Evolutionary conservation across 53 echinoderm and acorn worm species (phyloP).

Genomic region (Holothuria leucospilota): DNA sequence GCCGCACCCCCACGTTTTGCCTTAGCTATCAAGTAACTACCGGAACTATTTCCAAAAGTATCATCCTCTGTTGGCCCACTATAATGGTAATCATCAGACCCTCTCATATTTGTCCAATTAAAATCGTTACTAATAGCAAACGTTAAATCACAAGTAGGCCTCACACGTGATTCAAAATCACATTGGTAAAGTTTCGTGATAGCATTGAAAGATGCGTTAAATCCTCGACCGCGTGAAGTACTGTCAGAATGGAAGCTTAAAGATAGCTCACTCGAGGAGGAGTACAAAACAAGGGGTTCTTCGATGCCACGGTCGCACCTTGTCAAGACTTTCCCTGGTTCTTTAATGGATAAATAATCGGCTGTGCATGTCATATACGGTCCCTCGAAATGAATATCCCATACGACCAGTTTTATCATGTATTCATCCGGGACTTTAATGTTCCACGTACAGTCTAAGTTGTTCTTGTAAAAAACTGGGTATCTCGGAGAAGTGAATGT

Average conservation of each 20-base stretch:
- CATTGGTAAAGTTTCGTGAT: constrained; percentile 10
- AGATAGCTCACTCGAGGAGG: not conserved
- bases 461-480: constrained; percentile 32
- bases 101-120: constrained; percentile 5
- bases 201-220: constrained; percentile 33
- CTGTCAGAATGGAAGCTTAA: constrained; percentile 19
- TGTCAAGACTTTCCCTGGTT: not conserved
- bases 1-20: not conserved
- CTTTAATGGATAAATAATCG: constrained; percentile 1
- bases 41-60: constrained; percentile 8
- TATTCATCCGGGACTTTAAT: not conserved
- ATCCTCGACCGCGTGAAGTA: constrained; percentile 5
- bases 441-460: constrained; percentile 24
- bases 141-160: not conserved
- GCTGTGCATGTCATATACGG: constrained; percentile 8
- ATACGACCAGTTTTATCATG: constrained; percentile 7
- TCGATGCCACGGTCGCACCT: constrained; percentile 34
- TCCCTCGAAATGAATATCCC: constrained; percentile 31
- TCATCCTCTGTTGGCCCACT: constrained; percentile 18
- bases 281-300: not conserved
- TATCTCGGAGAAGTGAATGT: not conserved
- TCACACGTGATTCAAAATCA: constrained; percentile 16
- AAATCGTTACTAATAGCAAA: not conserved
- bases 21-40: constrained; percentile 7
- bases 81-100: constrained; percentile 25